Conservation (phyloP, 2,113 vertebrate genomes). For the Lagenorhynchus albirostris region DNA sequence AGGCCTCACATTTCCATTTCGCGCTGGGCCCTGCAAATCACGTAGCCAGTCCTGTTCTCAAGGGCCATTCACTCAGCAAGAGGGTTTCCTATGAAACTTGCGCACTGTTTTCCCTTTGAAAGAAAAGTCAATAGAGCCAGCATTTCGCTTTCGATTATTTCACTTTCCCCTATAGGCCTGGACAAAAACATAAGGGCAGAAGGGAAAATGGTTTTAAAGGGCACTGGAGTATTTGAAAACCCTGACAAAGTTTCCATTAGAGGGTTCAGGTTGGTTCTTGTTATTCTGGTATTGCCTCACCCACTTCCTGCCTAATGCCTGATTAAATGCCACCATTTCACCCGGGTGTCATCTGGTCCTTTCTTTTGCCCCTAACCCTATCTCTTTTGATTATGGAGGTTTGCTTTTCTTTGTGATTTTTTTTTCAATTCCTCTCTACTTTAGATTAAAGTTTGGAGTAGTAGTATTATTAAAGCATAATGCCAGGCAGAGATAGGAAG, state of each 20-base stretch:
- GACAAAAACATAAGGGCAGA: constrained; percentile 27
- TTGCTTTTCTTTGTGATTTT: background rate
- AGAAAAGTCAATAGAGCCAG: background rate
- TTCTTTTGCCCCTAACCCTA: background rate
- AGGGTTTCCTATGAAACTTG: background rate
- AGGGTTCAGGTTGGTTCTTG: background rate
- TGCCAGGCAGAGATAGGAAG: constrained; percentile 76
- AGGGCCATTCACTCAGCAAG: background rate
- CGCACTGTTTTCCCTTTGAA: background rate
- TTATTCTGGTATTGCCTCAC: constrained; percentile 5
- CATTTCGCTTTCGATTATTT: constrained; percentile 2
- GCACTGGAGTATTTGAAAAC: constrained; percentile 14
- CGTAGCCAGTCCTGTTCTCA: background rate
- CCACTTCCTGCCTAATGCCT: background rate
- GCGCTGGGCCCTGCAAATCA: background rate
- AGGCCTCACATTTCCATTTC: background rate
- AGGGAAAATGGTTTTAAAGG: constrained; percentile 30
- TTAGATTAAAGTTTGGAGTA: constrained; percentile 21
- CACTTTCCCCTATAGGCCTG: background rate
- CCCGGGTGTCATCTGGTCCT: background rate
- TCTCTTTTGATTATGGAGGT: background rate
- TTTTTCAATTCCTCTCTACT: background rate
- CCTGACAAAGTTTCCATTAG: background rate
- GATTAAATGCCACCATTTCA: constrained; percentile 28
- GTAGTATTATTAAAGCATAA: constrained; percentile 60